Base-by-base conservation (phyloP, 2,113 vertebrate genomes). In the Gambusia affinis region DNA sequence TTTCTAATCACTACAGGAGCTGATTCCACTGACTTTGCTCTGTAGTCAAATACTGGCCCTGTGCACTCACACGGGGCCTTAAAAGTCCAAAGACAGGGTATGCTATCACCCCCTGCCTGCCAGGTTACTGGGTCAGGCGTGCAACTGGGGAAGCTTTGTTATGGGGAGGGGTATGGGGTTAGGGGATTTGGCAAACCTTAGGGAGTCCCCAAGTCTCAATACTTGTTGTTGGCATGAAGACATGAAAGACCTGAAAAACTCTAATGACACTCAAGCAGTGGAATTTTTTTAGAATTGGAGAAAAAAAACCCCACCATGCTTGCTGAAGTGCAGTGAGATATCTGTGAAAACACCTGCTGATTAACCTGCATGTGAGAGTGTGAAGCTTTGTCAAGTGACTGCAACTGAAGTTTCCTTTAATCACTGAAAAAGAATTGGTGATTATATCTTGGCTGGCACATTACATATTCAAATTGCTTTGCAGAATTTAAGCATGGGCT, bases 401-500 rank as follows among this genome's bases (percentile, higher is more conserved):
- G 73, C 83, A 89, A 84, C 88, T 90, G 82, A 91, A 93, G 87
- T 88, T 68, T 70, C 67, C 83, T 91, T 85, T 91, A 91, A 92
- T 92, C 87, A 89, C 65, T 72, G 71, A 91, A 91, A 84, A 35
- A 87, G 88, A 91, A 92, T 93, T 91, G 85, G 88, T 85, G 90
- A 92, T 92, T 90, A 89, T 92, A 91, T 93, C 91, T 86, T 64
- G 73, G 83, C 83, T 90, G 80, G 84, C 82, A 82, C 84, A 90
- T 93, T 93, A 90, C 80, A 94, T 93, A 94, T 94, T 94, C 89
- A 94, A 94, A 95, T 92, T 92, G 90, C 87, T 87, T 91, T 85
- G 82, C 74, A 60, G 86, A 92, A 92, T 88, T 89, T 76, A 72
- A 86, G 81, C 76, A 78, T 42, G 60, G 64, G 74, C 81, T 85